phyloP scores from a whole-genome alignment of 2,113 vertebrate genomes.

The Pangasianodon hypophthalmus region DNA sequence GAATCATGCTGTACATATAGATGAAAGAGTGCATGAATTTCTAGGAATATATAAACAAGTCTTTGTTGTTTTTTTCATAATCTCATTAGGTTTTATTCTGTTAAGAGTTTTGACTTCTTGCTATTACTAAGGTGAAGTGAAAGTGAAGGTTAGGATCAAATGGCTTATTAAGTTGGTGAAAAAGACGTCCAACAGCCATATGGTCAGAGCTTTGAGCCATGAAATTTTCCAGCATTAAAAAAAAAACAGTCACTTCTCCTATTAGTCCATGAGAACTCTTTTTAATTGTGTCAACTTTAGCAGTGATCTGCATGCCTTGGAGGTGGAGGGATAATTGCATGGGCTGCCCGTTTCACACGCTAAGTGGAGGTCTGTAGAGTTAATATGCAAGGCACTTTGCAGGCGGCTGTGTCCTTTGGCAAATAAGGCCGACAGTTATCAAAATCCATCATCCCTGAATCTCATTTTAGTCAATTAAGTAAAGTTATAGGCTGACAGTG shows the following conservation, averaged over 20 bases:
- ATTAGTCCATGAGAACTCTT: constrained; percentile 10
- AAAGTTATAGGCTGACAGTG: constrained; percentile 59
- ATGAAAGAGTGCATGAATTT: background rate
- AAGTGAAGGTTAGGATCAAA: constrained; percentile 24
- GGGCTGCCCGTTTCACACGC: constrained; percentile 27
- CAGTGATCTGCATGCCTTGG: constrained; percentile 47
- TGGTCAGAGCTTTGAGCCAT: background rate
- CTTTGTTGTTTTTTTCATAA: background rate
- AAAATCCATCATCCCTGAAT: constrained; percentile 69
- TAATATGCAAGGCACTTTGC: constrained; percentile 42
- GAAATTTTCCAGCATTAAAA: constrained; percentile 15
- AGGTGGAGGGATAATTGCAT: constrained; percentile 45
- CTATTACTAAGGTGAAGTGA: constrained; percentile 3
- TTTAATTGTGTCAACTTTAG: constrained; percentile 47
- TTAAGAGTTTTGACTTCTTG: background rate
- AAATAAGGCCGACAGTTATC: constrained; percentile 64
- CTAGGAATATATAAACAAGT: background rate
- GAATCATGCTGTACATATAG: background rate
- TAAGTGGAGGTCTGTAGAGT: constrained; percentile 42
- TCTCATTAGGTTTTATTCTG: background rate
- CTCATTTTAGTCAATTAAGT: constrained; percentile 68
- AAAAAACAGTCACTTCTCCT: background rate
- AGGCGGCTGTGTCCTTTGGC: constrained; percentile 34
- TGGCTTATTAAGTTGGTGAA: background rate
- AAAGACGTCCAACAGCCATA: background rate